Conservation (phyloP, 1,140 invertebrate genomes). For the Lutraria rhynchaena region DNA sequence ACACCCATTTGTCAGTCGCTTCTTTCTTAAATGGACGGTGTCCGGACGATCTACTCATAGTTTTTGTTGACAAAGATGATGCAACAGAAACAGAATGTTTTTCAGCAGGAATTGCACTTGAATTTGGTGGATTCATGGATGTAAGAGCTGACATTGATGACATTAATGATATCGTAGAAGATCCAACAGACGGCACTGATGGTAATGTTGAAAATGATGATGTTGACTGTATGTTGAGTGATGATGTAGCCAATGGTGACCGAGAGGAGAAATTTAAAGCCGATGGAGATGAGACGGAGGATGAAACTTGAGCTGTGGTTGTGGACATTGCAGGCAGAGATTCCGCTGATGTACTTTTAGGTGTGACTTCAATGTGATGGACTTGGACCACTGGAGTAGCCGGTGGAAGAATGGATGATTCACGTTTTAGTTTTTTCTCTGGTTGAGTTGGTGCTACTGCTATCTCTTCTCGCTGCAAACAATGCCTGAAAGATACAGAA, state of each 20-base stretch:
- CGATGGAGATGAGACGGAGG: constrained; percentile 19
- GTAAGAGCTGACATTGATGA: not conserved
- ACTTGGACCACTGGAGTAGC: constrained; percentile 53
- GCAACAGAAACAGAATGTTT: not conserved
- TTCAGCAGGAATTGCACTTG: constrained; percentile 28
- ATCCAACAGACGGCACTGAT: not conserved
- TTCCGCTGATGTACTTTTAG: not conserved
- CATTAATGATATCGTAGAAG: constrained; percentile 6
- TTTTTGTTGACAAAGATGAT: constrained; percentile 9
- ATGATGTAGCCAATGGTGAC: constrained; percentile 32
- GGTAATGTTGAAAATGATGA: constrained; percentile 14
- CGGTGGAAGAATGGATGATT: constrained; percentile 35
- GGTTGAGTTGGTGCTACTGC: constrained; percentile 51
- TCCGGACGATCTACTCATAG: constrained; percentile 10
- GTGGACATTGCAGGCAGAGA: not conserved
- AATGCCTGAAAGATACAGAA: constrained; percentile 21
- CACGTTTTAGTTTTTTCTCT: constrained; percentile 54
- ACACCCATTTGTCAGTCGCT: constrained; percentile 84
- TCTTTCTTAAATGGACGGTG: constrained; percentile 59
- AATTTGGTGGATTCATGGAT: not conserved
- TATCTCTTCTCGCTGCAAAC: constrained; percentile 43
- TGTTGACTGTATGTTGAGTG: not conserved
- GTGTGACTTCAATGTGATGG: constrained; percentile 45
- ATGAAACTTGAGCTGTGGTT: not conserved
- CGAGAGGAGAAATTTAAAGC: constrained; percentile 14